phyloP scores from a whole-genome alignment of 2,888 invertebrate genomes.

The Drosophila peninsularis region DNA sequence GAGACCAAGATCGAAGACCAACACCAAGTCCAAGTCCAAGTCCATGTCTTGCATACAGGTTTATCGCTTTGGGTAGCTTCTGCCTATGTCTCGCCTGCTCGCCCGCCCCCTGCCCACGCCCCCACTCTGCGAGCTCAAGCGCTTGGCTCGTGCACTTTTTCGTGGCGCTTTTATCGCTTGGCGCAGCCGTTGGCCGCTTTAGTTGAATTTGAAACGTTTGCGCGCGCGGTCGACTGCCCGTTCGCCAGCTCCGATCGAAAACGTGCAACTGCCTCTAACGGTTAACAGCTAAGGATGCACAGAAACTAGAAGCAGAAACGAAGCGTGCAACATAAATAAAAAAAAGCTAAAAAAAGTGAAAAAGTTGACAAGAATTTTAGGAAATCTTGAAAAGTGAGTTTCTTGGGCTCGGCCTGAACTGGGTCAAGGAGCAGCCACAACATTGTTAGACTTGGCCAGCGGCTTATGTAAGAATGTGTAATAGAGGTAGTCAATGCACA shows the following conservation, averaged over 20 bases:
- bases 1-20: slow-evolving; percentile 12
- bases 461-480: slow-evolving; percentile 63
- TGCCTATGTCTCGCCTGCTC: slow-evolving; percentile 58
- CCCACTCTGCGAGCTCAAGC: no score
- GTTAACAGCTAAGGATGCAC: slow-evolving; percentile 30
- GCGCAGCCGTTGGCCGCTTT: slow-evolving; percentile 63
- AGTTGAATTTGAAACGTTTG: slow-evolving; percentile 81
- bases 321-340: slow-evolving; percentile 21
- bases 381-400: slow-evolving; percentile 52
- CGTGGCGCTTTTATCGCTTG: slow-evolving; percentile 64
- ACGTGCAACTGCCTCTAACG: slow-evolving; percentile 36
- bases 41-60: slow-evolving; percentile 63
- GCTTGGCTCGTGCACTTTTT: slow-evolving; percentile 35
- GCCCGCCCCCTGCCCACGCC: background rate
- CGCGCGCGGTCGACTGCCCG: slow-evolving; percentile 72
- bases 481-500: background rate
- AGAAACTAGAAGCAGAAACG: background rate
- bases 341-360: slow-evolving; percentile 31
- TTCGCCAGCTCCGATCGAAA: slow-evolving; percentile 16
- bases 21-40: slow-evolving; percentile 27
- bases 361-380: slow-evolving; percentile 45
- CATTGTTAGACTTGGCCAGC: slow-evolving; percentile 13
- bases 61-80: slow-evolving; percentile 71
- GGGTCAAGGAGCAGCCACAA: slow-evolving; percentile 46
- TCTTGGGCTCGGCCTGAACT: slow-evolving; percentile 26